Base-by-base conservation (phyloP, 2,113 vertebrate genomes). In the Herpailurus yagouaroundi region DNA sequence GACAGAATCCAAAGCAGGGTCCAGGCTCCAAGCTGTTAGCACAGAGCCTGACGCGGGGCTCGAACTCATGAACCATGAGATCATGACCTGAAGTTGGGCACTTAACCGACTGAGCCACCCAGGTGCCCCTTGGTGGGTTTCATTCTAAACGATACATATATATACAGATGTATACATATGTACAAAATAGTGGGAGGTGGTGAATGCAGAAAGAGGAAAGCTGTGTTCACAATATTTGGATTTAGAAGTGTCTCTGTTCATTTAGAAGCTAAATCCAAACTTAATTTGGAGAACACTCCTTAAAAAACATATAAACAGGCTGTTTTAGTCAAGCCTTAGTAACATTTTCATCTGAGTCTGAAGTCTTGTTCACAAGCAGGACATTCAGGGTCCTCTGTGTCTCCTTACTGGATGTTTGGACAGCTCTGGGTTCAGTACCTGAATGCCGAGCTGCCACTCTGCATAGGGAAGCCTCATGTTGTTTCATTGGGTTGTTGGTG, bases 331-430 rank as follows among this genome's bases (percentile, higher is more conserved):
- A 89, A 88, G 45, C 66, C 91, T 85, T 33, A 0, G 12, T 92
- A 95, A 94, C 87, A 79, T 98, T 98, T 98, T 97, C 73, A 85
- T 97, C 95, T 82, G 89, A 57, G 82, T 87, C 94, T 63, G 71
- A 77, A 52, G n/a, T 50, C 69, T 50, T 18, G 1, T 16, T 77
- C 6, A 29, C 4, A 25, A 45, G 33, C 41, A 36, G 71, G 27
- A 64, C 48, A 41, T 63, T 84, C 4, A n/a, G 29, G 38, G 7
- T 52, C 83, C 80, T 92, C 63, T 7, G 4, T 83, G 77, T 52
- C 89, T 81, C 60, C 94, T 97, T 27, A 31, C 19, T 50, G 0
- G 25, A 2, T 63, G 90, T 97, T 82, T 97, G 66, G 90, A 95
- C 97, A 85, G 71, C 74, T 89, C 66, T 4, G 63, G 97, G 96